Evolutionary conservation across 2,797 vertebrate genomes (phyloP), one percentile per base, ranked within the genome.

Genomic region (Arrhamphus sclerolepis): DNA sequence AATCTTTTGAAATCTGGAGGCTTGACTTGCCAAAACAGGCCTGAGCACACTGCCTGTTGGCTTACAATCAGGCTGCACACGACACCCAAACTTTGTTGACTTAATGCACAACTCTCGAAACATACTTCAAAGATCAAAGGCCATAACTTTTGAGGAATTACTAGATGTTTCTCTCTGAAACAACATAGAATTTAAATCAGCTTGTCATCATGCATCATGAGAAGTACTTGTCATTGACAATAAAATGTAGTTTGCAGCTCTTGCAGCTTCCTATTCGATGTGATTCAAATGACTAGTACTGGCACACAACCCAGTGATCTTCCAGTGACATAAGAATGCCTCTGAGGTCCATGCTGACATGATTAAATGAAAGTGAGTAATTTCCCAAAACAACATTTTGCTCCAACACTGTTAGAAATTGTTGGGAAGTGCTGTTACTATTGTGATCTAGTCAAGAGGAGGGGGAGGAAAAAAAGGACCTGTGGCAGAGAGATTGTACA

Each of bases 401-500:
- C 62, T 66, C 48, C 18, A 38, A 38, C 13, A 14, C 34, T 38
- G 34, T 38, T 38, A 13, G 34, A 38, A 38, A 14, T 14, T 38
- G 34, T 13, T 28, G 9, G 11, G 46, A 16, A 54, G 29, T 20
- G 29, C 10, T 17, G 47, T 28, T 60, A 42, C 42, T 13, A 19
- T 5, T 60, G 53, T 31, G 47, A 52, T 56, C 22, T 9, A 13
- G 53, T 17, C 17, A 39, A 17, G 39, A n/a, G 20, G 51, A 62
- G 46, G 46, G 52, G 38, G 4, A 19, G 7, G 1, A 39, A 7
- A 61, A 53, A 49, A 42, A 26, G 13, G 14, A 46, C 6, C 52
- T 70, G 70, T 40, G 66, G 76, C 61, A 47, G 66, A 80, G 76
- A 72, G 70, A 70, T 61, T 66, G 66, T 57, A 56, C 57, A 29